Percentiles rank a stretch among this genome's conserved stretches.
These are phyloP conservation scores for Chiloscyllium punctatum DNA, from an alignment of 2,797 vertebrate genomes.

Conservation along the genomic window DNA sequence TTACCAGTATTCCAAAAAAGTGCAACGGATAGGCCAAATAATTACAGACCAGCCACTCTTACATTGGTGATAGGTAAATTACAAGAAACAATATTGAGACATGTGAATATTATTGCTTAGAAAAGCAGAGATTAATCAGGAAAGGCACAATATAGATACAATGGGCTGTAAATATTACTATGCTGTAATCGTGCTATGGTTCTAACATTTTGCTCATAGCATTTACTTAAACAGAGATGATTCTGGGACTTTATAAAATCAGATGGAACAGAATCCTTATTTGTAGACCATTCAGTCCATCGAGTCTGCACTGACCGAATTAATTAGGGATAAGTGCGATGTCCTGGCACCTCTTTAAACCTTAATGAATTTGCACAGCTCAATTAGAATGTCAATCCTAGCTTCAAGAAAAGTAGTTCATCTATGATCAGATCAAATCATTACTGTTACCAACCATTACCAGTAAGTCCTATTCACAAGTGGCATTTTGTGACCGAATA, in stretches of 20 bases:
- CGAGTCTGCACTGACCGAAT: no score
- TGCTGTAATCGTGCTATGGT: no score
- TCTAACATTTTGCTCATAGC: background rate
- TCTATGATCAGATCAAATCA: background rate
- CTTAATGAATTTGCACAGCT: background rate
- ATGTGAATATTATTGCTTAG: no score
- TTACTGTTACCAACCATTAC: background rate
- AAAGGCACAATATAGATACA: no score
- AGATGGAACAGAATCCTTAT: background rate
- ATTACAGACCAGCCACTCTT: no score
- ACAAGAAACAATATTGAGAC: no score
- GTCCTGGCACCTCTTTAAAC: background rate
- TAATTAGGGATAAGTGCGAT: no score
- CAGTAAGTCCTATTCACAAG: background rate
- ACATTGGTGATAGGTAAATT: no score
- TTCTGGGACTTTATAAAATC: background rate
- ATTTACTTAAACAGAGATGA: background rate
- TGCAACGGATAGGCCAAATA: no score
- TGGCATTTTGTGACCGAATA: background rate
- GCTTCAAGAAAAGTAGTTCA: background rate
- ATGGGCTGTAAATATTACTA: no score
- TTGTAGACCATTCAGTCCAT: background rate
- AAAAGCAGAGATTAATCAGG: no score
- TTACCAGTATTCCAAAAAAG: no score
- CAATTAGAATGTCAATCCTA: background rate